Evolutionary conservation across 2,797 vertebrate species (phyloP).

Genomic region (Halcyon badia): DNA sequence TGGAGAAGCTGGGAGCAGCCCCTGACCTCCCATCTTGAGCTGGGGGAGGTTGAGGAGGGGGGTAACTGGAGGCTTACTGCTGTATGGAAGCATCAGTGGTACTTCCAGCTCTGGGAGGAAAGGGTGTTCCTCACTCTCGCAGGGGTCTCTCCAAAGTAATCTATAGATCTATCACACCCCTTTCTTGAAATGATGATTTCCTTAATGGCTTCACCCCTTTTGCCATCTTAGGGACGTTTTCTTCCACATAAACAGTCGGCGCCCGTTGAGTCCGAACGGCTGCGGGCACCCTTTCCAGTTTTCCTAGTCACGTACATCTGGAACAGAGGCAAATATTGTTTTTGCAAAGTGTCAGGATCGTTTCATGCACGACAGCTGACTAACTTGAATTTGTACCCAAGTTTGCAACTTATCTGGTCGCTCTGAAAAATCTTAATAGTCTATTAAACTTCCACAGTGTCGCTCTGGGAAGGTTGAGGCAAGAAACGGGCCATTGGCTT

Average conservation of each 20-base stretch:
- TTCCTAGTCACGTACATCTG: background rate
- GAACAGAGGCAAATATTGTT: background rate
- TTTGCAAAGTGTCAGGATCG: background rate
- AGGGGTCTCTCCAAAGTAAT: background rate
- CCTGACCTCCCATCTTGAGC: background rate
- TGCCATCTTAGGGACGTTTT: background rate
- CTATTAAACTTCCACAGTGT: background rate
- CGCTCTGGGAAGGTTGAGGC: background rate
- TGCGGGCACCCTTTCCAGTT: background rate
- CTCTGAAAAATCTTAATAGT: background rate
- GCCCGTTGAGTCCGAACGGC: background rate
- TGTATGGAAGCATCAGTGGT: background rate
- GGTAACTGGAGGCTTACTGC: background rate
- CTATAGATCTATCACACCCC: background rate
- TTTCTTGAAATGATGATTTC: background rate
- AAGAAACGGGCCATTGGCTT: fast-evolving
- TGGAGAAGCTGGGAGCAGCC: background rate
- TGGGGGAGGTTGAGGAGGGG: background rate
- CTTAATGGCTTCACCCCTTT: background rate
- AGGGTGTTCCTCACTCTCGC: background rate
- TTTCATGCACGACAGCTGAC: background rate
- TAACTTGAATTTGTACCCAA: background rate
- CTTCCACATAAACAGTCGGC: background rate
- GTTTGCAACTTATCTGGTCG: background rate
- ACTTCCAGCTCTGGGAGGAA: background rate